Base-by-base conservation (phyloP, 2,797 vertebrate genomes). In the Semotilus atromaculatus region DNA sequence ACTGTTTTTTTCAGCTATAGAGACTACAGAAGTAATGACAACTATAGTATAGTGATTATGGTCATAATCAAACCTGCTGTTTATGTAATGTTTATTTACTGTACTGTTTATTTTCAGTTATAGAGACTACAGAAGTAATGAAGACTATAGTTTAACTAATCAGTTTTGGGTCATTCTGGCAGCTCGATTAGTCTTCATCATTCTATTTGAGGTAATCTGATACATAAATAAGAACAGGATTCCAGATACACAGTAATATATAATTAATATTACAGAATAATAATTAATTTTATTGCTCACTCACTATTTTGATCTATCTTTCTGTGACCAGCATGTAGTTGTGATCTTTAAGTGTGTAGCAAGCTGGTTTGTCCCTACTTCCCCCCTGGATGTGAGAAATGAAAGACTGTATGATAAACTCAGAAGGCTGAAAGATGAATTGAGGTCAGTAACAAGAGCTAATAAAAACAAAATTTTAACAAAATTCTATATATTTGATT, bases 151-250 rank as follows among this genome's bases (percentile, higher is more conserved):
- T 81, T 88, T 96, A 29, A 96, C 97, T 0, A 89, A 91, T 36
- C 95, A 97, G 93, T 99, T 96, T 92, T 99, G 98, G 98, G 92
- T 97, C n/a, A 95, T 98, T 86, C 93, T 98, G 16, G 97, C 97
- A 0, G 90, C 96, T 18, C 96, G 97, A 9, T 96, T 99, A 36
- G 95, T 93, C 53, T 99, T 99, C 82, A 95, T 99, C 79, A 96
- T 99, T 88, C 85, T 98, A 87, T 99, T 99, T 18, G 97, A 99
- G 96, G 98, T 98, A 87, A 55, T 51, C 2, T 70, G 34, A 19
- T 29, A 48, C 45, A 45, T 4, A 51, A 3, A 64, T 31, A 18
- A 66, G 5, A 68, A 86, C 23, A 89, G 5, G 19, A 71, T 80
- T 79, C 10, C 5, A 51, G 3, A 38, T 10, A 16, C 14, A 48